Base-by-base conservation (phyloP, 2,797 vertebrate species). In the Malurus splendens region DNA sequence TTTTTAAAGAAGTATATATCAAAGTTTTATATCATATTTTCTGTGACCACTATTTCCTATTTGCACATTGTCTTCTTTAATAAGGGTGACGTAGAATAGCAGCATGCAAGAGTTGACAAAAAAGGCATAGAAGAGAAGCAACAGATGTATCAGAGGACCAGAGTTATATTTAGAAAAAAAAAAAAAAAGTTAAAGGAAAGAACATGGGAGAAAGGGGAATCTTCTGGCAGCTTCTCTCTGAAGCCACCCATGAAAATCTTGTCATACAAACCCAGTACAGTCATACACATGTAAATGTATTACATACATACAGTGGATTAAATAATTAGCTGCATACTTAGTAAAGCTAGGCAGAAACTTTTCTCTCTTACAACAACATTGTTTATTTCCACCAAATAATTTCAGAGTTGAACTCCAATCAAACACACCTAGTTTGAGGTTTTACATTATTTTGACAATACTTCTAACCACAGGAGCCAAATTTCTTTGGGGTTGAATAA, bases 401-500 rank as follows among this genome's bases (percentile, higher is more conserved):
- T 85, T 89, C 45, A 72, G 14, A 74, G 67, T 74, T 44, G 7
- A 82, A 33, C n/a, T 87, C 2, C 1, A 45, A 42, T 60, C 19
- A 72, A 61, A 86, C 23, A 9, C 30, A 66, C 1, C 7, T 75
- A 52, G 10, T 65, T 90, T 72, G 6, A 5, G 12, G 61, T 86
- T 70, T 75, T 28, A 44, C 9, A 16, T 83, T 60, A 71, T 67
- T 91, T 88, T 84, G 47, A 33, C 33, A 60, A 90, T 50, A 77
- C 16, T 62, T 73, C 57, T 4, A 86, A 81, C 17, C 6, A 73
- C 12, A 38, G 44, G 10, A 68, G 50, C 9, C 22, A 82, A 38
- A 6, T 73, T 79, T 6, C 17, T 79, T 66, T 52, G 12, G 12
- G 24, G 15, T 57, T 47, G 28, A 92, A 7, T 38, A 70, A 67